phyloP scores from a whole-genome alignment of 2,113 vertebrate species.

The Menidia beryllina region DNA sequence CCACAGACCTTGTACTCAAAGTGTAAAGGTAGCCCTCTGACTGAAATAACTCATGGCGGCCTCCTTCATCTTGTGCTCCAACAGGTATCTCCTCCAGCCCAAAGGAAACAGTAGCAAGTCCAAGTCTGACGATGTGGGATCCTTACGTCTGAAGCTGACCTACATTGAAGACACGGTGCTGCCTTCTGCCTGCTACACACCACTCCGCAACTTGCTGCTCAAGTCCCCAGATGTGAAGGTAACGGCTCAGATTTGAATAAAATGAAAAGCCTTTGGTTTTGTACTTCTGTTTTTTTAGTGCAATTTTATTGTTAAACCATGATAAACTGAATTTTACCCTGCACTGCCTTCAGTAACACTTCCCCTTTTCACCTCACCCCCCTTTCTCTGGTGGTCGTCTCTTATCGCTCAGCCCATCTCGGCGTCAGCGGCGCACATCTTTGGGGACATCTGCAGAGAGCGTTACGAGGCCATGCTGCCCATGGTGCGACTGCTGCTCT shows the following conservation, averaged over 20 bases:
- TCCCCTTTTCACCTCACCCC: neutral
- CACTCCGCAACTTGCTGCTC: constrained; percentile 92
- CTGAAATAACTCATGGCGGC: neutral
- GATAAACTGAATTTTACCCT: neutral
- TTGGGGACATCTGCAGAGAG: constrained; percentile 94
- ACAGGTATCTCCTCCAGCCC: constrained; percentile 96
- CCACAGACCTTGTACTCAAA: neutral
- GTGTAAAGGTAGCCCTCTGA: neutral
- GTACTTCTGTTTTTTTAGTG: too few species aligned
- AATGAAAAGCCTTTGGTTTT: too few species aligned
- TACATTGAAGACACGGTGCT: constrained; percentile 98
- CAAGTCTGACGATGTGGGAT: constrained; percentile 94
- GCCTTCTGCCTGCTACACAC: constrained; percentile 88
- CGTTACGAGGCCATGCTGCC: constrained; percentile 93
- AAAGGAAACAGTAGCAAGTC: constrained; percentile 95
- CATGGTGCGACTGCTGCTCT: constrained; percentile 91
- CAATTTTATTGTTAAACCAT: too few species aligned
- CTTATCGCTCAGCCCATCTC: constrained; percentile 88
- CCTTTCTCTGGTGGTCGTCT: neutral
- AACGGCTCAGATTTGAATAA: constrained; percentile 15
- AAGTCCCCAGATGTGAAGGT: constrained; percentile 96
- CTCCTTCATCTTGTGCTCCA: constrained; percentile 16
- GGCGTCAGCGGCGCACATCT: constrained; percentile 93
- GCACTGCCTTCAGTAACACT: neutral
- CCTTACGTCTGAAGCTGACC: constrained; percentile 91